Percentiles rank a stretch among this genome's conserved stretches.
These are phyloP conservation scores for Osmoderma eremita DNA, from an alignment of 2,888 invertebrate genomes.

Conservation along the genomic window DNA sequence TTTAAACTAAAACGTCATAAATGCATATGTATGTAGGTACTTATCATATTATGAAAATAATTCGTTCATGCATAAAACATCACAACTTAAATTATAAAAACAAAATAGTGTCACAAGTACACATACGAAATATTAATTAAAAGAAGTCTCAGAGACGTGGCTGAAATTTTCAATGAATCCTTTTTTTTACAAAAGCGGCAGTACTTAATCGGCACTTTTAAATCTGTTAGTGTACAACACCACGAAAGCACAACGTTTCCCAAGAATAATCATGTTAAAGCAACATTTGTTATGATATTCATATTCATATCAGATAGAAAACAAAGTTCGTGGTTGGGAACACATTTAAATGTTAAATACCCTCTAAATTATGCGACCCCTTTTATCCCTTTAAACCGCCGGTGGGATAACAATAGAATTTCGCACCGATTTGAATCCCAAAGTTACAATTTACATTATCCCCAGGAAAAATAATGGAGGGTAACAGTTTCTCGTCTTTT, in stretches of 20 bases:
- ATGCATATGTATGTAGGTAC: too few species aligned
- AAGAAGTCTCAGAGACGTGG: neutral
- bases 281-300: constrained; percentile 1
- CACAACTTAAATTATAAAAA: too few species aligned
- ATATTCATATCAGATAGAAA: constrained; percentile 10
- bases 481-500: neutral
- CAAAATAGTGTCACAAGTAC: neutral
- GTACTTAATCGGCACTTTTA: too few species aligned
- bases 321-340: constrained; percentile 13
- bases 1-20: too few species aligned
- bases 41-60: too few species aligned
- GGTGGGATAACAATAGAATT: constrained; percentile 12
- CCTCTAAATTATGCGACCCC: constrained; percentile 12
- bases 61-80: too few species aligned
- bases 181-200: too few species aligned
- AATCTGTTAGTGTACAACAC: too few species aligned
- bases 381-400: constrained; percentile 10
- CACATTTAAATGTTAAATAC: constrained; percentile 24
- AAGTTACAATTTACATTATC: constrained; percentile 13
- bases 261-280: too few species aligned
- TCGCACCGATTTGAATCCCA: neutral
- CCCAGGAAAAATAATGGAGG: neutral
- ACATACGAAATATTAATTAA: constrained; percentile 7
- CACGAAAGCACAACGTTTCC: too few species aligned
- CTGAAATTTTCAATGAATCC: neutral